Percentiles rank a stretch among this genome's conserved stretches.
Evolutionary conservation across 92 coral and sea anemone genomes (phyloP).

Genomic region (Phymanthus crucifer): DNA sequence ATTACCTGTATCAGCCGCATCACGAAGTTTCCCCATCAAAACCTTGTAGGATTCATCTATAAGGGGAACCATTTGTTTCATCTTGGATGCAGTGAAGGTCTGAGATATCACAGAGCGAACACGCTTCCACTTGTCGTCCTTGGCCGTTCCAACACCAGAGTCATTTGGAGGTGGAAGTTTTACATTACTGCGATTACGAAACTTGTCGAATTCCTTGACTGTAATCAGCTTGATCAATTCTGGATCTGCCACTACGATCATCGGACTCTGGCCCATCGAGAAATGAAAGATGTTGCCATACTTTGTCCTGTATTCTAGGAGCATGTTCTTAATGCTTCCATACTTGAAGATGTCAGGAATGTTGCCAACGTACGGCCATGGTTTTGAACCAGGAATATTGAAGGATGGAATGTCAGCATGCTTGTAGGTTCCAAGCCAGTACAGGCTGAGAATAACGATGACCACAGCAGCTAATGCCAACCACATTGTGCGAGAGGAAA

Average conservation of each 20-base stretch:
- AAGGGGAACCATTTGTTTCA: conserved; percentile 62
- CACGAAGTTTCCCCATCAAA: conserved; percentile 49
- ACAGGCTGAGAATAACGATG: conserved; percentile 5
- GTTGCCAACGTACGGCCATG: conserved; percentile 57
- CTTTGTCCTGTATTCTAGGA: conserved; percentile 40
- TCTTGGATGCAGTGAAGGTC: conserved; percentile 48
- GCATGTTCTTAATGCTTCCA: conserved; percentile 44
- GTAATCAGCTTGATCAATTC: conserved; percentile 52
- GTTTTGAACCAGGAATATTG: conserved; percentile 58
- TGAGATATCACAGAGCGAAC: conserved; percentile 57
- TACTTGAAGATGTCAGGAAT: conserved; percentile 42
- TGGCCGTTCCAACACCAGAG: conserved; percentile 15
- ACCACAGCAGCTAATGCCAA: not conserved
- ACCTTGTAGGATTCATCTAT: conserved; percentile 53
- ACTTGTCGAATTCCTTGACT: conserved; percentile 64
- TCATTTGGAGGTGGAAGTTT: conserved; percentile 18
- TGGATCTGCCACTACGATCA: conserved; percentile 59
- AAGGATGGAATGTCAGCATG: conserved; percentile 28
- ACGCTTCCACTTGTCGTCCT: conserved; percentile 63
- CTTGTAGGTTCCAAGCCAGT: conserved; percentile 51
- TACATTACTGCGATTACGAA: conserved; percentile 41
- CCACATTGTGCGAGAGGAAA: not conserved
- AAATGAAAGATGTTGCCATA: conserved; percentile 57
- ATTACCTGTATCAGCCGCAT: conserved; percentile 61
- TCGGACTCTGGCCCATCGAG: conserved; percentile 40